Conservation (phyloP, 2,797 vertebrate genomes). For the Parauchenoglanis ngamensis region DNA sequence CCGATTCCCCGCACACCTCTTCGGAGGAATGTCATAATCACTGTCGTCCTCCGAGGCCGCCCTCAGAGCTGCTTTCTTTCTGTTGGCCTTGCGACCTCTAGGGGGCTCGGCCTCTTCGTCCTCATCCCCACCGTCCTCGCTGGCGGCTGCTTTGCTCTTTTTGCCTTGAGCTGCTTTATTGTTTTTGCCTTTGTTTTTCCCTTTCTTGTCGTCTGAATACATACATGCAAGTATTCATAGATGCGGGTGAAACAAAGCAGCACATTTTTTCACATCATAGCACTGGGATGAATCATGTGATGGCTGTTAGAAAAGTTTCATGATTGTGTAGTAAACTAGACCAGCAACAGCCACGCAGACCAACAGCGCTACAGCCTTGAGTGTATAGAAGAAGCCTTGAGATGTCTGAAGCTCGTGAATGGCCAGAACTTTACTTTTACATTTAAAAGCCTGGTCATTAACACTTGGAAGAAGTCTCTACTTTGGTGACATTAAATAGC, state of each 20-base stretch:
- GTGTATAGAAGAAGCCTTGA: neutral
- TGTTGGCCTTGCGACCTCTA: constrained; percentile 65
- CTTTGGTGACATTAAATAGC: too few species aligned
- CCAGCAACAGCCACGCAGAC: neutral
- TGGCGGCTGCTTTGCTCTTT: constrained; percentile 65
- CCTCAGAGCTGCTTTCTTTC: constrained; percentile 64
- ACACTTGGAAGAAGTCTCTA: neutral
- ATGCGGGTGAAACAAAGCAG: neutral
- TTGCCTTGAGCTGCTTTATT: constrained; percentile 64
- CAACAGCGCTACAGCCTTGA: neutral
- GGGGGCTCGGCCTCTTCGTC: constrained; percentile 66
- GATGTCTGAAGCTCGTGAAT: neutral
- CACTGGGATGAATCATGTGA: neutral
- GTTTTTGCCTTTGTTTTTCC: constrained; percentile 55
- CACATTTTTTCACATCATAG: neutral
- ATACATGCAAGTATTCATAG: neutral
- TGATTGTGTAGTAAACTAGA: neutral
- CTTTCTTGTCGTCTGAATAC: constrained; percentile 65
- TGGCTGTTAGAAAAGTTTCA: neutral
- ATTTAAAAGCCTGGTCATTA: neutral
- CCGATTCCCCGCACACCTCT: constrained; percentile 53
- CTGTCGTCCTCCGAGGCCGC: constrained; percentile 64
- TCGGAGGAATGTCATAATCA: constrained; percentile 55
- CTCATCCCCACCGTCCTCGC: constrained; percentile 69
- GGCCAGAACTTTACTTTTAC: neutral